Evolutionary conservation across 2,113 vertebrate species (phyloP).

Genomic region (Muntiacus reevesi): DNA sequence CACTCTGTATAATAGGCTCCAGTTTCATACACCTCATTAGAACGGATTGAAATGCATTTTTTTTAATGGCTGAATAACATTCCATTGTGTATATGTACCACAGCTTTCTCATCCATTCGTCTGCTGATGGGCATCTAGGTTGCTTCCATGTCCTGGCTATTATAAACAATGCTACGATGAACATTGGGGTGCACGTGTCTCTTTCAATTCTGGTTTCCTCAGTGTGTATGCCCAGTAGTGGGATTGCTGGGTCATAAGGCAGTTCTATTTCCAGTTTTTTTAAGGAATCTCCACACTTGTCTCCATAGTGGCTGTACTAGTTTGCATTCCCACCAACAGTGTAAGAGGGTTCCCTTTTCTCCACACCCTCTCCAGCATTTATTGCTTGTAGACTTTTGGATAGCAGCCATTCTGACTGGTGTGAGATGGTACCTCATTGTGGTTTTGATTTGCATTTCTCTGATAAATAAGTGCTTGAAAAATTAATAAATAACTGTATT

Average conservation of each 20-base stretch:
- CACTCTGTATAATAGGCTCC: neutral
- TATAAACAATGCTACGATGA: neutral
- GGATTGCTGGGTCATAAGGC: neutral
- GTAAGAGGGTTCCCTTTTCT: neutral
- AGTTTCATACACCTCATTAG: neutral
- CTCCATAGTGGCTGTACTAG: neutral
- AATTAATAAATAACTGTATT: neutral
- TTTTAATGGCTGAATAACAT: neutral
- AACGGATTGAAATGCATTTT: neutral
- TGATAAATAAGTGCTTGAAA: neutral
- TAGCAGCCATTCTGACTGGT: neutral
- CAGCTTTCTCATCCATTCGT: neutral
- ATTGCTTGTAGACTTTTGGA: neutral
- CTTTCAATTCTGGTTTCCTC: neutral
- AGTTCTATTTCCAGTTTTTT: neutral
- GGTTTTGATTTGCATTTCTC: neutral
- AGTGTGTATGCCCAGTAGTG: neutral
- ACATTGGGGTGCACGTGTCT: fast-evolving
- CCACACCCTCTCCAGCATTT: neutral
- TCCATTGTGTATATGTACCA: neutral
- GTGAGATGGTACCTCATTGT: neutral
- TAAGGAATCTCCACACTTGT: neutral
- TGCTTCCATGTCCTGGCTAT: neutral
- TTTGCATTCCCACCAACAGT: neutral
- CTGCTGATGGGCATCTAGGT: neutral